Evolutionary conservation across 1,140 invertebrate species (phyloP).

Genomic region (Brachionus angularis): DNA sequence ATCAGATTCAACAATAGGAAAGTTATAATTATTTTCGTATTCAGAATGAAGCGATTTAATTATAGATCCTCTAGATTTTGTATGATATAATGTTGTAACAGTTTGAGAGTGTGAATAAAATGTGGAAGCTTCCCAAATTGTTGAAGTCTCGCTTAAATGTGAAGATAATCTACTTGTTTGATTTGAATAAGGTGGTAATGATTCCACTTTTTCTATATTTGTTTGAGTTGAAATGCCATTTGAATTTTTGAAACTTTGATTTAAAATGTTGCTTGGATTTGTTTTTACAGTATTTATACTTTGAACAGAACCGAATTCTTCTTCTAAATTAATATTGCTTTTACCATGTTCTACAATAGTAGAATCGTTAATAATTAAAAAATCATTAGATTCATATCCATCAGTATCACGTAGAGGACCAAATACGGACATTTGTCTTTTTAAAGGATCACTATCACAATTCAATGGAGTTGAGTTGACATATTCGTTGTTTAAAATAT

Average conservation of each 20-base stretch:
- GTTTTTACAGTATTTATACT: background rate
- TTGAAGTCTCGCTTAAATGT: slow-evolving; percentile 1
- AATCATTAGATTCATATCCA: background rate
- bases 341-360: background rate
- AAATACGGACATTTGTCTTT: slow-evolving; percentile 11
- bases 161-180: slow-evolving; percentile 16
- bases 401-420: background rate
- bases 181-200: background rate
- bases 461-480: slow-evolving; percentile 8
- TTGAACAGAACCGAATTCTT: background rate
- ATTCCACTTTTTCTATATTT: slow-evolving; percentile 14
- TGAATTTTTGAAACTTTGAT: background rate
- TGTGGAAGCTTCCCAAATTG: slow-evolving; percentile 35
- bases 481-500: background rate
- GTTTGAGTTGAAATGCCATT: background rate
- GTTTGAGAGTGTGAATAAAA: slow-evolving; percentile 36
- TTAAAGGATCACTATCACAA: background rate
- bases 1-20: slow-evolving; percentile 16
- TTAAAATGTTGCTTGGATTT: background rate
- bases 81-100: slow-evolving; percentile 17
- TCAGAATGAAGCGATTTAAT: slow-evolving; percentile 26
- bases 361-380: background rate
- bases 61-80: slow-evolving; percentile 2
- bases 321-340: background rate
- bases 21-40: background rate